Evolutionary conservation across 2,113 vertebrate species (phyloP).

Genomic region (Notechis scutatus): DNA sequence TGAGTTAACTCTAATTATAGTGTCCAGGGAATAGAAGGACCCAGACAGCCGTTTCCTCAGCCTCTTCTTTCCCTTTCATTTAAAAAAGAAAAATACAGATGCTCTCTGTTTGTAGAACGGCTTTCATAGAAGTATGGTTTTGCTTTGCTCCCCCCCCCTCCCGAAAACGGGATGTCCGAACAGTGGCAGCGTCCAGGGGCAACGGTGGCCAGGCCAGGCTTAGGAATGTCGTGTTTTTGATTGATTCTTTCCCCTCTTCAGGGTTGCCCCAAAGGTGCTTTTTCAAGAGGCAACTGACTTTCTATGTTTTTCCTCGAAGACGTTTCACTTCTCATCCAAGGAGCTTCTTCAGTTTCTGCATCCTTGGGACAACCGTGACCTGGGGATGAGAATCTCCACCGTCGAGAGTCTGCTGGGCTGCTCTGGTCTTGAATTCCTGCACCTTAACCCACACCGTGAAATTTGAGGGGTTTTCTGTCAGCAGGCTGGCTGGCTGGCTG

Average conservation of each 20-base stretch:
- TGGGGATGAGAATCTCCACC: neutral
- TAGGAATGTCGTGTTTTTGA: neutral
- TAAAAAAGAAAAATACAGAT: neutral
- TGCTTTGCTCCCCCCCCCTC: neutral
- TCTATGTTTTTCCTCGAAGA: neutral
- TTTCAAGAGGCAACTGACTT: neutral
- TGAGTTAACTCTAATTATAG: slow-evolving; percentile 12
- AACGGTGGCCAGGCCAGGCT: neutral
- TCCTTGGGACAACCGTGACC: neutral
- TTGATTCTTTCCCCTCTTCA: neutral
- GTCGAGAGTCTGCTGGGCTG: neutral
- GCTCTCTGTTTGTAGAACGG: neutral
- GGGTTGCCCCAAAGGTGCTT: neutral
- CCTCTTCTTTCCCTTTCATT: neutral
- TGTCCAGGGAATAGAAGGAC: neutral
- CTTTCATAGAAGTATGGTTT: neutral
- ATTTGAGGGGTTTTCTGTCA: neutral
- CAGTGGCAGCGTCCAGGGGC: neutral
- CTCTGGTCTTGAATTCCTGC: neutral
- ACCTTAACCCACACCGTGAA: no score
- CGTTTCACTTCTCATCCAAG: neutral
- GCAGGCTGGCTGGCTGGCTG: neutral
- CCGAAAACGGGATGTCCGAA: neutral
- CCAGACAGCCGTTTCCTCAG: neutral
- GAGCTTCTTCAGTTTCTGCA: no score